Evolutionary conservation across 2,797 vertebrate species (phyloP).

Genomic region (Cirrhinus mrigala): DNA sequence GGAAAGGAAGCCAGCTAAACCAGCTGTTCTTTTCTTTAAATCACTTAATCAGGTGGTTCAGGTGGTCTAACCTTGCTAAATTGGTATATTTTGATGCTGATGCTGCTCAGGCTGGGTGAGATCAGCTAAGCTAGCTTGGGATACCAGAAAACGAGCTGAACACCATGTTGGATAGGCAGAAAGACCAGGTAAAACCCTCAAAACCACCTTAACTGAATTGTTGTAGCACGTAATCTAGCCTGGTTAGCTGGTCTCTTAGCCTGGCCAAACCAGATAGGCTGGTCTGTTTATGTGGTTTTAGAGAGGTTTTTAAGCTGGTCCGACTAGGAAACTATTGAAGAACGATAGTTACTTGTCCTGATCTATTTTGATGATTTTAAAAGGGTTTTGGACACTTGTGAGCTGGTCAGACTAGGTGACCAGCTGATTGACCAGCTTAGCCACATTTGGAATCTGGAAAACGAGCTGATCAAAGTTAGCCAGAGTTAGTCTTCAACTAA

Average conservation of each 20-base stretch:
- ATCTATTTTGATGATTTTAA: no score
- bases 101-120: neutral
- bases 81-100: no score
- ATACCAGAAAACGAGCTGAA: neutral
- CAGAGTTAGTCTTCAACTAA: no score
- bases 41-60: no score
- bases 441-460: no score
- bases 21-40: no score
- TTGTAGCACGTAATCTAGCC: neutral
- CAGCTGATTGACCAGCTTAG: neutral
- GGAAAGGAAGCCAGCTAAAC: no score
- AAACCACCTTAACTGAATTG: neutral
- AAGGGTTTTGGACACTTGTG: neutral
- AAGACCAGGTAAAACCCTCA: neutral
- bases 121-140: neutral
- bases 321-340: no score
- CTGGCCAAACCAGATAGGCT: neutral
- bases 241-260: neutral
- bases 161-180: neutral
- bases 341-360: no score
- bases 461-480: no score
- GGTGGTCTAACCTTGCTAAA: neutral
- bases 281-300: neutral
- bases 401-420: no score
- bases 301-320: neutral